These are phyloP conservation scores for Pomatostomus ruficeps DNA, from an alignment of 2,113 vertebrate genomes.

Conservation along the genomic window DNA sequence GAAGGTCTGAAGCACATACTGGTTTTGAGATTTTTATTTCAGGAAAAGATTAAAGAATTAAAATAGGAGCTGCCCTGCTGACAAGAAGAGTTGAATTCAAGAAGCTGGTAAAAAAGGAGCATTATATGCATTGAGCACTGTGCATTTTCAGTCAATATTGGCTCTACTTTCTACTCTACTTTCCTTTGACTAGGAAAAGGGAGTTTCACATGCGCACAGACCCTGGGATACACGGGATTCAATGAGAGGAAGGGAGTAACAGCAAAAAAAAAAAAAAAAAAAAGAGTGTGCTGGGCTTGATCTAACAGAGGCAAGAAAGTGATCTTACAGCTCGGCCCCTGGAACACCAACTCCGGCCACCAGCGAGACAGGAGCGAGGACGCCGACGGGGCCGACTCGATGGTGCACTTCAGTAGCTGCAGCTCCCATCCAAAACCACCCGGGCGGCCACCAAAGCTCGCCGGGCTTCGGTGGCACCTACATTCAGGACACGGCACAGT, in stretches of 20 bases:
- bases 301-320: constrained; percentile 47
- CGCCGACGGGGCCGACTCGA: neutral
- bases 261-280: neutral
- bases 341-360: neutral
- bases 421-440: constrained; percentile 39
- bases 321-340: constrained; percentile 22
- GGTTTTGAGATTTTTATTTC: constrained; percentile 58
- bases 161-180: constrained; percentile 60
- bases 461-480: constrained; percentile 15
- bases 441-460: neutral
- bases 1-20: constrained; percentile 46
- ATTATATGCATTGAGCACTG: constrained; percentile 63
- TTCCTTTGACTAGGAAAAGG: constrained; percentile 54
- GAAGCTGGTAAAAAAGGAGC: constrained; percentile 66
- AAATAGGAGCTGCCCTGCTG: constrained; percentile 63
- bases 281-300: constrained; percentile 35
- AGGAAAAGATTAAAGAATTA: constrained; percentile 60
- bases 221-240: constrained; percentile 48
- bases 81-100: constrained; percentile 57
- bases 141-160: constrained; percentile 58
- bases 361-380: constrained; percentile 26
- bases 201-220: constrained; percentile 63
- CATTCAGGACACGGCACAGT: constrained; percentile 33
- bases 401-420: neutral
- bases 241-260: constrained; percentile 47